Evolutionary conservation across 2,888 invertebrate genomes (phyloP).

Genomic region (Caenorhabditis sp.): DNA sequence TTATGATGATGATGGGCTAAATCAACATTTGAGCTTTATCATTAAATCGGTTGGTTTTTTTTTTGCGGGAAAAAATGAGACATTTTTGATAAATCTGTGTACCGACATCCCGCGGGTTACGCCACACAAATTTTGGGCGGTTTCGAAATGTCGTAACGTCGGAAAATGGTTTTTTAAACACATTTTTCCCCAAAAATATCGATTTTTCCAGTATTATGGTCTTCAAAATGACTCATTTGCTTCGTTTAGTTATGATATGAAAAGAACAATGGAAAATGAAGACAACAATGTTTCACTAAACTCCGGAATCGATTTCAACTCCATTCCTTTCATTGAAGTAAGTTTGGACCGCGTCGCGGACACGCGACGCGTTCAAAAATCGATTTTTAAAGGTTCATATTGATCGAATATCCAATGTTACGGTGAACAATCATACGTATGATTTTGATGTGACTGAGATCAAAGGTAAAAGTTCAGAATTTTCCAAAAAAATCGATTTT

Average conservation of each 20-base stretch:
- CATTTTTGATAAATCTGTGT: not conserved
- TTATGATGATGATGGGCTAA: conserved; percentile 64
- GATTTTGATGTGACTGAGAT: conserved; percentile 64
- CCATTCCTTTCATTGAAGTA: conserved; percentile 50
- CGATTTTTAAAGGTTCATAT: conserved; percentile 47
- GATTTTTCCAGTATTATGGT: conserved; percentile 66
- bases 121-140: not conserved
- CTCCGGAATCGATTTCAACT: conserved; percentile 41
- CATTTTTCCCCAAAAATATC: too few species aligned
- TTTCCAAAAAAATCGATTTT: too few species aligned
- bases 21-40: conserved; percentile 62
- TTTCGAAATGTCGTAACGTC: too few species aligned
- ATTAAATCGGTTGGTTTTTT: conserved; percentile 48
- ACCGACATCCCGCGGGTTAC: too few species aligned
- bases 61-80: conserved; percentile 1
- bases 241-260: conserved; percentile 66
- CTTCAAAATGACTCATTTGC: conserved; percentile 69
- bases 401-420: conserved; percentile 65
- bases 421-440: conserved; percentile 67
- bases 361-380: too few species aligned
- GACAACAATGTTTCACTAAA: conserved; percentile 36
- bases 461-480: conserved; percentile 58
- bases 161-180: too few species aligned
- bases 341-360: too few species aligned
- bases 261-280: conserved; percentile 18